Evolutionary conservation across 2,113 vertebrate genomes (phyloP).

Genomic region (Brachirus orientalis): DNA sequence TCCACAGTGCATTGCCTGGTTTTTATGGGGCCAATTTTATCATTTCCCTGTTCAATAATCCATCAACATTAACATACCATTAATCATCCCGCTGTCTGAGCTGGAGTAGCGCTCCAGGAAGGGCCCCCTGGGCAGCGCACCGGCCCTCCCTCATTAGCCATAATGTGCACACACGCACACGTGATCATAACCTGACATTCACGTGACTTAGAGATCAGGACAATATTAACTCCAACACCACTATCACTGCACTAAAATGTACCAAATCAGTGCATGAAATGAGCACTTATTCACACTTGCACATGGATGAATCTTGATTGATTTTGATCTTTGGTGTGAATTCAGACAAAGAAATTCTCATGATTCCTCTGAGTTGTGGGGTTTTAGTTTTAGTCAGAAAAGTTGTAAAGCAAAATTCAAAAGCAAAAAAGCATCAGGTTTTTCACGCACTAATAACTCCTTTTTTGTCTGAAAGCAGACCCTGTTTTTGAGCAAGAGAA

Average conservation of each 20-base stretch:
- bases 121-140: constrained; percentile 40
- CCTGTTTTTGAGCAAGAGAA: no score
- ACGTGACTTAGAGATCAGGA: constrained; percentile 61
- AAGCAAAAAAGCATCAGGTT: no score
- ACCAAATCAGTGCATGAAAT: constrained; percentile 52
- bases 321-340: no score
- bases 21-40: constrained; percentile 67
- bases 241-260: constrained; percentile 65
- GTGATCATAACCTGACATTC: not conserved
- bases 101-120: constrained; percentile 60
- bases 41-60: constrained; percentile 75
- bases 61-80: constrained; percentile 79
- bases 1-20: constrained; percentile 36
- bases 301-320: no score
- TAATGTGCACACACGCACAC: constrained; percentile 7
- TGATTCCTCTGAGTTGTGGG: no score
- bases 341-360: no score
- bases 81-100: constrained; percentile 69
- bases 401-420: no score
- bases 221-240: constrained; percentile 60
- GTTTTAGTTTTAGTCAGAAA: no score
- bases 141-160: constrained; percentile 58
- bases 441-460: no score
- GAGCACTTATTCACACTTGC: not conserved
- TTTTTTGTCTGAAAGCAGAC: no score